Evolutionary conservation across 2,113 vertebrate genomes (phyloP).

Genomic region (Polyodon spathula): DNA sequence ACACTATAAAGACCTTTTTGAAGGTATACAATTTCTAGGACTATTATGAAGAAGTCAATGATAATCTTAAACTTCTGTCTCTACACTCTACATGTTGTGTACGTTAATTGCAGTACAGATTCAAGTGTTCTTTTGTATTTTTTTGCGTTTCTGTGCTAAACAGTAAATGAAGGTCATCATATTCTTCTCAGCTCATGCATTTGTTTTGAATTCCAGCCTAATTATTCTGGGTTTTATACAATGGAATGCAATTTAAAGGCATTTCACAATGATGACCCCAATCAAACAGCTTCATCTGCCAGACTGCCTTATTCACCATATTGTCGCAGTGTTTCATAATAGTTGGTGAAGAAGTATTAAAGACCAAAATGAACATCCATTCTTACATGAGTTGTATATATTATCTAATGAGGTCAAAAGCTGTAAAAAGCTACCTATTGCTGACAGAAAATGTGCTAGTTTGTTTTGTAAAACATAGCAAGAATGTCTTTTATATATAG

Average conservation of each 20-base stretch:
- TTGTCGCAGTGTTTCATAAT: constrained; percentile 10
- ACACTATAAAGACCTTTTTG: too few relatives aligned
- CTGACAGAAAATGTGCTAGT: too few relatives aligned
- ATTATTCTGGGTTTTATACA: constrained; percentile 2
- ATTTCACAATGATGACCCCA: constrained; percentile 16
- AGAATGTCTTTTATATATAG: too few relatives aligned
- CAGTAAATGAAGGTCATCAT: not conserved
- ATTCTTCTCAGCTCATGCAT: not conserved
- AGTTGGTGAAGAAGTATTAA: constrained; percentile 16
- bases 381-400: not conserved
- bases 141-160: not conserved
- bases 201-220: not conserved
- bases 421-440: too few relatives aligned
- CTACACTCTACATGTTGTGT: too few relatives aligned
- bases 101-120: too few relatives aligned
- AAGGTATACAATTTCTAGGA: too few relatives aligned
- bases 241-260: not conserved
- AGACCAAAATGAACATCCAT: constrained; percentile 8
- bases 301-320: constrained; percentile 2
- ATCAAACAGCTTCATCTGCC: constrained; percentile 19
- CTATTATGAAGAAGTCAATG: too few relatives aligned
- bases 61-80: too few relatives aligned
- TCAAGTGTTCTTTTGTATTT: too few relatives aligned
- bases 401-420: not conserved
- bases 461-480: too few relatives aligned